These are phyloP conservation scores for Rhyacophila brunnea DNA, from an alignment of 1,140 invertebrate species.

Conservation along the genomic window DNA sequence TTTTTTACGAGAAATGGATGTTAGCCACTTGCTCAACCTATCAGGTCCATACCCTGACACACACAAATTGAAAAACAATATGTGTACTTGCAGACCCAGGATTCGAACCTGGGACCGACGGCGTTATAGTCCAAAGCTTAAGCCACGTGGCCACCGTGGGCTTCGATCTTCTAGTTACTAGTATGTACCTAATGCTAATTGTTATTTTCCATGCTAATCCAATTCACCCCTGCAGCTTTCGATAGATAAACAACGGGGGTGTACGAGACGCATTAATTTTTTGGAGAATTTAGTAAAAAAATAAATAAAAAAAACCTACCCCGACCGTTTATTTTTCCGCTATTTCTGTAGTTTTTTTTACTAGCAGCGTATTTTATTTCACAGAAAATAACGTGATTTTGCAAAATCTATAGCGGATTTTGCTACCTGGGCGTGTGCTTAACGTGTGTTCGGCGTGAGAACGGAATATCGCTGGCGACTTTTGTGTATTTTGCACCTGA, in stretches of 20 bases:
- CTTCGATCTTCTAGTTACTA: too few relatives aligned
- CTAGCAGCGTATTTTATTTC: constrained; percentile 31
- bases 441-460: constrained; percentile 14
- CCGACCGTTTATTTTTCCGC: constrained; percentile 36
- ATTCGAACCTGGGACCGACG: too few relatives aligned
- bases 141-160: too few relatives aligned
- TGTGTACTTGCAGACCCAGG: too few relatives aligned
- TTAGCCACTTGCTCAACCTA: too few relatives aligned
- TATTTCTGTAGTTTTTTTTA: constrained; percentile 32
- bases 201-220: too few relatives aligned
- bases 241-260: constrained; percentile 27
- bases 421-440: constrained; percentile 33
- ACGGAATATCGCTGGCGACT: not conserved
- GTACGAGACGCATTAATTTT: constrained; percentile 19
- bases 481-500: constrained; percentile 23
- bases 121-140: too few relatives aligned
- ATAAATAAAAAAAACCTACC: constrained; percentile 22
- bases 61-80: too few relatives aligned
- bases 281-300: constrained; percentile 27
- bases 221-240: not conserved
- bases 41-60: too few relatives aligned
- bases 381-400: constrained; percentile 33
- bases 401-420: constrained; percentile 27
- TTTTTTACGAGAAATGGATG: too few relatives aligned
- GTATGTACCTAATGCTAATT: too few relatives aligned